Evolutionary conservation across 2,797 vertebrate genomes (phyloP), one percentile per base, ranked within the genome.

Genomic region (Onychomys leucogaster): DNA sequence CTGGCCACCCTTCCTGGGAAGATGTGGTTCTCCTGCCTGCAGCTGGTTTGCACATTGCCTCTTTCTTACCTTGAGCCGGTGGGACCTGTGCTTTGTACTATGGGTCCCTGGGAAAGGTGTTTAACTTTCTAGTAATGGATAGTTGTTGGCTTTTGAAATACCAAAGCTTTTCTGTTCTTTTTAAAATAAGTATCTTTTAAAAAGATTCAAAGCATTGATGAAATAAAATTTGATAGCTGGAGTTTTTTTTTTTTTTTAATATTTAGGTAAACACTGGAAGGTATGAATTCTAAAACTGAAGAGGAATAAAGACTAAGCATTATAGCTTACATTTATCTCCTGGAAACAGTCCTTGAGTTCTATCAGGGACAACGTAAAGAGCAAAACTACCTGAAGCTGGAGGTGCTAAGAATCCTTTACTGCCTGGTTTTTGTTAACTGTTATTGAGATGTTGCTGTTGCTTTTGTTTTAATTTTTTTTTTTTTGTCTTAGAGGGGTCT

Each of bases 111-210:
- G 95, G 95, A 90, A 89, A 94, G 86, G 87, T 73, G 83, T 96
- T 97, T 86, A 90, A 96, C 97, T 98, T 98, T 97, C 90, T 98
- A 98, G 96, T 95, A 97, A 97, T 97, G 94, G 96, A 97, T 98
- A 89, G 95, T 97, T 85, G 49, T 98, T 98, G 98, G 98, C 97
- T 98, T 98, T 98, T 98, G 95, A 98, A 98, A 98, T 98, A 98
- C 98, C 98, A 99, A 98, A 99, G 98, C 97, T 98, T 97, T 96
- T 93, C 81, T 96, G 87, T 96, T 98, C 98, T 98, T 98, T 98
- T 98, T 97, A 98, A 98, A 99, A 99, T 99, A 99, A 99, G 98
- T 95, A 89, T 12, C 91, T 98, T 98, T 98, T 94, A 97, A 95
- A 73, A 65, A 65, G 12, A 83, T 63, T 67, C 13, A 65, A 73